Percentiles rank a stretch among this genome's conserved stretches.
These are phyloP conservation scores for Archips xylosteana DNA, from an alignment of 2,888 invertebrate genomes.

Conservation along the genomic window DNA sequence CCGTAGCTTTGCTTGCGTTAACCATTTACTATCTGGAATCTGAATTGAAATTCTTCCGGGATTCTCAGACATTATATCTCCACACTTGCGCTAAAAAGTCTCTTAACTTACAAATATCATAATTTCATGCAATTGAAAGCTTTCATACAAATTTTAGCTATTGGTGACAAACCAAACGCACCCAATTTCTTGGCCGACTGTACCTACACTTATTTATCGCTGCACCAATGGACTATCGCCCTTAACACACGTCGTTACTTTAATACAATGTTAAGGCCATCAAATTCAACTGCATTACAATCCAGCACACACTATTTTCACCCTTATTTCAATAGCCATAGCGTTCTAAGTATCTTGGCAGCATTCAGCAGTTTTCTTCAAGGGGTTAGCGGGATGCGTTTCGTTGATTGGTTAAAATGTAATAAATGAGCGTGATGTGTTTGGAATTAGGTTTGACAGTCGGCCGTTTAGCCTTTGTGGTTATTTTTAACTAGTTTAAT, in stretches of 20 bases:
- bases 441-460: constrained; percentile 19
- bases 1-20: no score
- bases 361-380: neutral
- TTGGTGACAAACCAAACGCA: no score
- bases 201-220: neutral
- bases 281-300: constrained; percentile 8
- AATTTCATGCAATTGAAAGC: no score
- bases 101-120: no score
- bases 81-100: no score
- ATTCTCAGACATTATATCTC: no score
- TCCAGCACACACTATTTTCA: constrained; percentile 8
- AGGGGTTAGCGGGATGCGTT: constrained; percentile 11
- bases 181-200: neutral
- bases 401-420: constrained; percentile 30
- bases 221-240: neutral
- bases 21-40: no score
- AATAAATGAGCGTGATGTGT: constrained; percentile 17
- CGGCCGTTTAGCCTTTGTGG: neutral
- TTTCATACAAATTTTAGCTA: no score
- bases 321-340: neutral
- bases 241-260: neutral
- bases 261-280: constrained; percentile 19
- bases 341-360: neutral
- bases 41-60: no score
- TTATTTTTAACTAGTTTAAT: neutral